Base-by-base conservation (phyloP, 30 jellyfish, hydroid and myxozoan species). In the Aurelia sp. region DNA sequence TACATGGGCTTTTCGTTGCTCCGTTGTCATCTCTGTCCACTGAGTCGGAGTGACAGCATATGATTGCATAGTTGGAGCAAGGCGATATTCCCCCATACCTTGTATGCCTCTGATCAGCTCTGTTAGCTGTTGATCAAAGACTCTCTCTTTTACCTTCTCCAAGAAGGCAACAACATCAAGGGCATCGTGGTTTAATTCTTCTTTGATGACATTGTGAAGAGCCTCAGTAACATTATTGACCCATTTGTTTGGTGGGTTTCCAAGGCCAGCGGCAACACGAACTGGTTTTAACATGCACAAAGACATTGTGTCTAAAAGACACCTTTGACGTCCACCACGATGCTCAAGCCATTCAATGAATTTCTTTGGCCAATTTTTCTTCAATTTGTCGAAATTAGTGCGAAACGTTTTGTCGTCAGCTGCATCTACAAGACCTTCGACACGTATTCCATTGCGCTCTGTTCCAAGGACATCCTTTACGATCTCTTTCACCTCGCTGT, bases 191-290 rank as follows among this genome's bases (percentile, higher is more conserved):
- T 31, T 19, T 5, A 55, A n/a, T 53, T 75, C 86, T 44, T 75
- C 86, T 53, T 75, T 75, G 44, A 75, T 75, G 15, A 44, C 76
- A 19, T 21, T 20, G 63, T 75, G 75, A 24, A 75, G 80, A 21
- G 50, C 18, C 80, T 75, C 86, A 17, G 86, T 55, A 10, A 21
- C 35, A 24, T 75, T 50, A 75, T 75, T 75, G 3, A 24, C 75
- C 86, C 86, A 75, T 75, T 75, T 75, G 86, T 75, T 75, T 6
- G 86, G 86, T 12, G 86, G 86, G 55, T 75, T 55, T 19, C 86
- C 86, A 5, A 75, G 76, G 20, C 86, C 86, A 75, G 86, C 86
- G 18, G 86, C 86, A 12, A 38, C 55, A 15, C 80, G 75, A 18
- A 75, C 82, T 15, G 86, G 86, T 55, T 75, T 21, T 21, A 75